Evolutionary conservation across 1,140 invertebrate species (phyloP).

Genomic region (Orius insidiosus): DNA sequence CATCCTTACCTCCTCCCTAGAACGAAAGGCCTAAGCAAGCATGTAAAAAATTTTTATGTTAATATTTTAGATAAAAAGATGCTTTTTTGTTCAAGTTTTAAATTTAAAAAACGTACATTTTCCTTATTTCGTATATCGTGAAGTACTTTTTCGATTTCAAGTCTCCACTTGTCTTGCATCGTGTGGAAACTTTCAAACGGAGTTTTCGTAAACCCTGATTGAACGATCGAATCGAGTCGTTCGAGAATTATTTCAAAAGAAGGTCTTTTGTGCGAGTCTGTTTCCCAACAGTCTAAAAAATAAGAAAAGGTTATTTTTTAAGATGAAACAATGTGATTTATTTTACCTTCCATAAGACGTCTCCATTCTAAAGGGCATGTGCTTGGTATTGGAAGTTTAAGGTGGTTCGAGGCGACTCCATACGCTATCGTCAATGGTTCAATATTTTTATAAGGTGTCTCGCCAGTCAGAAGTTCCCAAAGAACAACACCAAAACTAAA

Average conservation of each 20-base stretch:
- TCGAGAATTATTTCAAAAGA: constrained; percentile 65
- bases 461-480: constrained; percentile 92
- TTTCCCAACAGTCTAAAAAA: constrained; percentile 74
- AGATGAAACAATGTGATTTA: not conserved
- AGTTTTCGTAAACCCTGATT: constrained; percentile 77
- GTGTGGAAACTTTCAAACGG: constrained; percentile 92
- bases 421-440: constrained; percentile 89
- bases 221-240: constrained; percentile 60
- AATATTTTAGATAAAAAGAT: no score
- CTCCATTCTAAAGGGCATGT: constrained; percentile 83
- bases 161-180: constrained; percentile 90
- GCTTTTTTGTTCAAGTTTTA: no score
- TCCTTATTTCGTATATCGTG: constrained; percentile 83
- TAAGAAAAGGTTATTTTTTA: constrained; percentile 6
- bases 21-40: constrained; percentile 30
- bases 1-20: constrained; percentile 33
- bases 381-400: constrained; percentile 85
- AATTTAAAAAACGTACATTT: constrained; percentile 59
- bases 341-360: constrained; percentile 79
- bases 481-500: constrained; percentile 80
- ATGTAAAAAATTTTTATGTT: constrained; percentile 15
- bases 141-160: constrained; percentile 88
- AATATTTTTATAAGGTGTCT: constrained; percentile 93
- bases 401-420: constrained; percentile 88
- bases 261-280: constrained; percentile 75